These are phyloP conservation scores for Cheirogaleus major DNA, from an alignment of 2,797 vertebrate species.

Conservation along the genomic window DNA sequence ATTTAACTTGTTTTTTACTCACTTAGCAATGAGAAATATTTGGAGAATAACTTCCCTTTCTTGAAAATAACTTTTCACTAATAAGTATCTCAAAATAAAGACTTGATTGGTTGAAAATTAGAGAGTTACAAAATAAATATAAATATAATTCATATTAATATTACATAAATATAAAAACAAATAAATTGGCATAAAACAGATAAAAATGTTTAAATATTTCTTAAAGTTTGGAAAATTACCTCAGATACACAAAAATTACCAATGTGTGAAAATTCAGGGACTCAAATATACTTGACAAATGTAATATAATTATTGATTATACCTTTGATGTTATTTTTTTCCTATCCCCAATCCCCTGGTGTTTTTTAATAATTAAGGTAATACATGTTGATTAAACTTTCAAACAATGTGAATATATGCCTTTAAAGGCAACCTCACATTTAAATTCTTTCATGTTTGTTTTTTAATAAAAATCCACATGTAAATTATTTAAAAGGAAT, in stretches of 20 bases:
- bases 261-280: conserved; percentile 28
- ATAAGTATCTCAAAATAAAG: conserved; percentile 17
- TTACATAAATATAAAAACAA: not conserved
- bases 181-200: not conserved
- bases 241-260: not conserved
- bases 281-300: not conserved
- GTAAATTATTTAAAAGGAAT: conserved; percentile 31
- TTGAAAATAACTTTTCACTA: not conserved
- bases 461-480: conserved; percentile 18
- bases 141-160: not conserved
- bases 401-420: not conserved
- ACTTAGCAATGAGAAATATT: not conserved
- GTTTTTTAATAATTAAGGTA: not conserved
- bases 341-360: not conserved
- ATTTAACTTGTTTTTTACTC: not conserved
- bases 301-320: not conserved
- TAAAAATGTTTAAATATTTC: not conserved
- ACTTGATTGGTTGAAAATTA: not conserved
- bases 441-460: not conserved
- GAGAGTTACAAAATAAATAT: not conserved
- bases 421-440: not conserved
- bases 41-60: not conserved
- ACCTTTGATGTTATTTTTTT: not conserved
- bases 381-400: not conserved
- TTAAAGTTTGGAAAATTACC: not conserved